Evolutionary conservation across 2,888 invertebrate species (phyloP).

Genomic region (Aleiodes testaceus): DNA sequence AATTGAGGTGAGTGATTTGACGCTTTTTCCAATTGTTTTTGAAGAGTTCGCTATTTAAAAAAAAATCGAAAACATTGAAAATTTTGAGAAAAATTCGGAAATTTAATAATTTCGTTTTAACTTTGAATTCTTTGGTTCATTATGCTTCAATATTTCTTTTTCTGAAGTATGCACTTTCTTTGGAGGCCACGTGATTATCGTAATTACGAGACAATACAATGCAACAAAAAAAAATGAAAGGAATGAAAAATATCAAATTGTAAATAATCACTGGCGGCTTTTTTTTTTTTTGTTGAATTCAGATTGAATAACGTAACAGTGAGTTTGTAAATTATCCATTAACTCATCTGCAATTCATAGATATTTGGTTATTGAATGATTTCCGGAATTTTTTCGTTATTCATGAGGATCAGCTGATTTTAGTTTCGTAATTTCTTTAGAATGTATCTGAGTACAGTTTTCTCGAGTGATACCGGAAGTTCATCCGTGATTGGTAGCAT

Average conservation of each 20-base stretch:
- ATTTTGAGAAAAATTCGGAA: not conserved
- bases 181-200: conserved; percentile 16
- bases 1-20: no score
- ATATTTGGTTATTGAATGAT: not conserved
- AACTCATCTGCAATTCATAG: conserved; percentile 10
- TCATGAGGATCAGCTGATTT: not conserved
- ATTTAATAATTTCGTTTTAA: not conserved
- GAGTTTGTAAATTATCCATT: not conserved
- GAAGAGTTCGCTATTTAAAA: no score
- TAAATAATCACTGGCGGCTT: not conserved
- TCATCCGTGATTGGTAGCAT: no score
- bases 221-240: not conserved
- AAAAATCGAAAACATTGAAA: no score
- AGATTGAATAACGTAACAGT: no score
- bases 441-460: not conserved
- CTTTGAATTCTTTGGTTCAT: not conserved
- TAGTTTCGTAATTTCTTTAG: not conserved
- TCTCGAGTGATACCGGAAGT: no score
- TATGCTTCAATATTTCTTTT: not conserved
- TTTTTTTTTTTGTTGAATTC: not conserved
- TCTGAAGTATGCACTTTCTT: conserved; percentile 14
- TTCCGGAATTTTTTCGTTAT: not conserved
- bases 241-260: not conserved
- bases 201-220: conserved; percentile 1
- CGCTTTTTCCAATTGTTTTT: no score